Base-by-base conservation (phyloP, 2,113 vertebrate genomes). In the Lophius piscatorius region DNA sequence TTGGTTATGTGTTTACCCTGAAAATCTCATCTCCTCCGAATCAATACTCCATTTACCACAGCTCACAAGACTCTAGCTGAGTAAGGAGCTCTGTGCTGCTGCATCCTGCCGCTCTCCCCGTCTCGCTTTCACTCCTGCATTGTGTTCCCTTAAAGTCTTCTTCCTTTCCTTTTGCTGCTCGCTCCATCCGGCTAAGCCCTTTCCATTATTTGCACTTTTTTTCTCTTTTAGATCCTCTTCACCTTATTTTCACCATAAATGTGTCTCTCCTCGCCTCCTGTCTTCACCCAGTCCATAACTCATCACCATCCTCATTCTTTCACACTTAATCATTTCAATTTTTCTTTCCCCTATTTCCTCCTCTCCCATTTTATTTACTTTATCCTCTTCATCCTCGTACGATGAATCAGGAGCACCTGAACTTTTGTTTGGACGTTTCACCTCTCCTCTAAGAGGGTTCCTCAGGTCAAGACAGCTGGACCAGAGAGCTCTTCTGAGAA, bases 1-100 rank as follows among this genome's bases (percentile, higher is more conserved):
- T 71, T 76, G 71, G 68, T 82, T 79, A 57, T 73, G 76, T 78
- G 76, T 87, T 87, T 76, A 66, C 80, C 81, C 62, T 56, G 75
- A 80, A 73, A 87, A 81, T 80, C 78, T 87, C 85, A 83, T 87
- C 80, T 85, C 64, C 73, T 69, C 70, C 65, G 35, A 83, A 85
- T 87, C 85, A 76, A 87, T 85, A 87, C 63, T 78, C 73, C 64
- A 85, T 87, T 87, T 87, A 79, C 65, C 77, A 21, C 0, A 71
- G 63, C 70, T 76, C 74, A 50, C 75, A 47, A 2, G 51, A 47
- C 41, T 38, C 20, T 3, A 39, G 69, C 61, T 24, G 62, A 60
- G 69, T 26, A 42, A 55, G 56, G 58, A 47, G 28, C 2, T 4
- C 67, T 18, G 35, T 22, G 29, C 50, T 62, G 28, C 33, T 57